These are phyloP conservation scores for Diplodus puntazzo DNA, from an alignment of 2,797 vertebrate species.

Conservation along the genomic window DNA sequence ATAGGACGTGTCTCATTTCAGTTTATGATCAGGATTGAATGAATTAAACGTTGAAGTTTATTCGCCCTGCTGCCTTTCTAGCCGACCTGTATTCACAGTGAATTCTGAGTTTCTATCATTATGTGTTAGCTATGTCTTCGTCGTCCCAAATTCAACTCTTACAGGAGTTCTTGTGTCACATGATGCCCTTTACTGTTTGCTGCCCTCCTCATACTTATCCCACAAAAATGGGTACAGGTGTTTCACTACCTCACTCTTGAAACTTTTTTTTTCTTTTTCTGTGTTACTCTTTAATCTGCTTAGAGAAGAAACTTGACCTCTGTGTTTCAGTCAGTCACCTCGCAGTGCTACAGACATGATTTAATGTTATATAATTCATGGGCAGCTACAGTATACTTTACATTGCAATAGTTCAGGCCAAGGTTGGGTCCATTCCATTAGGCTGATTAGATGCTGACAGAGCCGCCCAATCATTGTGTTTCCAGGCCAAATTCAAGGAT, in stretches of 20 bases:
- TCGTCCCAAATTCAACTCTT: background rate
- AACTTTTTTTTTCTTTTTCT: conserved; percentile 7
- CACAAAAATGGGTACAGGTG: background rate
- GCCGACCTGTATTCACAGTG: background rate
- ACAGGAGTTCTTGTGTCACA: background rate
- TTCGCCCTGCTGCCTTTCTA: conserved; percentile 1
- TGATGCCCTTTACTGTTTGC: background rate
- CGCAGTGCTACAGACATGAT: background rate
- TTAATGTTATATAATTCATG: conserved; percentile 35
- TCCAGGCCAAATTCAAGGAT: conserved; percentile 54
- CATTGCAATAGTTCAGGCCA: background rate
- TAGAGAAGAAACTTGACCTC: background rate
- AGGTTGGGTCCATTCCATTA: conserved; percentile 60
- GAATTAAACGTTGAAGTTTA: background rate
- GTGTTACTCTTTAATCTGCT: background rate
- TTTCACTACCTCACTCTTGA: background rate
- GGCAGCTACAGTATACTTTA: conserved; percentile 8
- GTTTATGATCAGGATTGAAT: background rate
- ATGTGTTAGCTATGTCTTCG: conserved; percentile 3
- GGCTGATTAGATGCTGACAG: conserved; percentile 65
- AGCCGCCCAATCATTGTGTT: conserved; percentile 41
- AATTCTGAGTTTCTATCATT: background rate
- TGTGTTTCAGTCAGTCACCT: conserved; percentile 8
- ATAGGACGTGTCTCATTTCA: background rate
- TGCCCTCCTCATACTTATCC: background rate